Conservation (phyloP, 2,113 vertebrate species). For the Pelmatolapia mariae region DNA sequence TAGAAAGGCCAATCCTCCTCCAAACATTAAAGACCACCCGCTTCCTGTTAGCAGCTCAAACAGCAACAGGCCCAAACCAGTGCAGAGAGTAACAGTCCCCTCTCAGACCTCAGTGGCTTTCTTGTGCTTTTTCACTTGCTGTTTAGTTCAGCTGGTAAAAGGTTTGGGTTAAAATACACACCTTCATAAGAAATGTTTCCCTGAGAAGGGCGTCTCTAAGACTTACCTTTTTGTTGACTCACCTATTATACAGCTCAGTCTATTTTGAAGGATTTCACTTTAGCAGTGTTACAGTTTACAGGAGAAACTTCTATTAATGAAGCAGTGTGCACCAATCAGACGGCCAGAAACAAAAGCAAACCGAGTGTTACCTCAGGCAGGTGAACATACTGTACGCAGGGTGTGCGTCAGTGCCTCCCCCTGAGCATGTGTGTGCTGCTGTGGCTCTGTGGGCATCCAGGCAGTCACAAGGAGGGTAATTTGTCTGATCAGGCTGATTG, state of each 20-base stretch:
- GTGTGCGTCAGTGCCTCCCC: background rate
- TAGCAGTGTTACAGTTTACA: background rate
- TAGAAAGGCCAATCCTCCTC: background rate
- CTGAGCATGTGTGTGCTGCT: background rate
- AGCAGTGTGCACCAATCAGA: background rate
- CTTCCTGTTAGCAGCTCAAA: background rate
- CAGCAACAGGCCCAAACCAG: background rate
- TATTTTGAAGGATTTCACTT: background rate
- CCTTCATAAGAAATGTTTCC: fast-evolving
- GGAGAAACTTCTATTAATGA: background rate
- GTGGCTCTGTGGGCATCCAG: slow-evolving; percentile 38
- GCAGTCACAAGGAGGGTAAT: slow-evolving; percentile 64
- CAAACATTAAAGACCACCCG: background rate
- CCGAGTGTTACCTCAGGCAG: background rate
- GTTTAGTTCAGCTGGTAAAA: background rate
- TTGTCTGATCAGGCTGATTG: slow-evolving; percentile 69
- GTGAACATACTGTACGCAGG: background rate
- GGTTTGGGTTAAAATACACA: background rate
- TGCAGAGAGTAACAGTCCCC: background rate
- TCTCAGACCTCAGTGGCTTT: background rate
- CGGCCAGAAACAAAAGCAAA: background rate
- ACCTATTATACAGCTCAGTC: fast-evolving
- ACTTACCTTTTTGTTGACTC: background rate
- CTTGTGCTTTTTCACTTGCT: background rate
- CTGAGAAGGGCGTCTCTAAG: background rate